Percentiles rank a stretch among this genome's conserved stretches.
Evolutionary conservation across 1,140 invertebrate genomes (phyloP).

Genomic region (Rhagoletis zephyria): DNA sequence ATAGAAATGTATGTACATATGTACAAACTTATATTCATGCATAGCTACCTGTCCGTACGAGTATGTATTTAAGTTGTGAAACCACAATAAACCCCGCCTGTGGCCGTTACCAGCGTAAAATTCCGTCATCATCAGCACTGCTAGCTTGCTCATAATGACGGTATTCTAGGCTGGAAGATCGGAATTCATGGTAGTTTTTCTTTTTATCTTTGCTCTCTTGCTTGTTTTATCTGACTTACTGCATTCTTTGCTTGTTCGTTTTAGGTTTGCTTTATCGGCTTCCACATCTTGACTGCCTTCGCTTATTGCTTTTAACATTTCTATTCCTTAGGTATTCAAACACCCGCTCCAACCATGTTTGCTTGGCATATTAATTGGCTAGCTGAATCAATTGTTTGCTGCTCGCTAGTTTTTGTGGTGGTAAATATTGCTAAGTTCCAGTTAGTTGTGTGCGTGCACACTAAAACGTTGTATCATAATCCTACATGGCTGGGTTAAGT

Average conservation of each 20-base stretch:
- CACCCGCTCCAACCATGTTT: slow-evolving; percentile 5
- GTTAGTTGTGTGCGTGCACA: background rate
- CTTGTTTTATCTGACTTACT: background rate
- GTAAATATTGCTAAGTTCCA: background rate
- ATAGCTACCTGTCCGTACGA: slow-evolving; percentile 25
- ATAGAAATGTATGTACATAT: too few relatives aligned
- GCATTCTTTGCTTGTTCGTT: slow-evolving; percentile 1
- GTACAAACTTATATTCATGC: background rate
- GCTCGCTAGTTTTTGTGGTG: slow-evolving; percentile 13
- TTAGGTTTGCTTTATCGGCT: slow-evolving; percentile 12
- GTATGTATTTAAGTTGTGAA: slow-evolving; percentile 42
- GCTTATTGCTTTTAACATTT: background rate
- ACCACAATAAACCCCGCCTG: slow-evolving; percentile 33
- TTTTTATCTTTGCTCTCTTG: background rate
- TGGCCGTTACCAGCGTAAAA: background rate
- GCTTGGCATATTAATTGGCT: slow-evolving; percentile 13
- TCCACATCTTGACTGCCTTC: background rate
- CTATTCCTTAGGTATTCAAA: background rate
- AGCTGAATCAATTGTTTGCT: background rate
- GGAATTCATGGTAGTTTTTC: background rate
- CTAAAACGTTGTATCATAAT: background rate
- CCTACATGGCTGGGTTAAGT: background rate
- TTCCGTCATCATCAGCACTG: slow-evolving; percentile 2
- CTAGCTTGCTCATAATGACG: slow-evolving; percentile 26
- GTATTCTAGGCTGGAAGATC: slow-evolving; percentile 43